Evolutionary conservation across 2,113 vertebrate species (phyloP).

Genomic region (Saguinus midas): DNA sequence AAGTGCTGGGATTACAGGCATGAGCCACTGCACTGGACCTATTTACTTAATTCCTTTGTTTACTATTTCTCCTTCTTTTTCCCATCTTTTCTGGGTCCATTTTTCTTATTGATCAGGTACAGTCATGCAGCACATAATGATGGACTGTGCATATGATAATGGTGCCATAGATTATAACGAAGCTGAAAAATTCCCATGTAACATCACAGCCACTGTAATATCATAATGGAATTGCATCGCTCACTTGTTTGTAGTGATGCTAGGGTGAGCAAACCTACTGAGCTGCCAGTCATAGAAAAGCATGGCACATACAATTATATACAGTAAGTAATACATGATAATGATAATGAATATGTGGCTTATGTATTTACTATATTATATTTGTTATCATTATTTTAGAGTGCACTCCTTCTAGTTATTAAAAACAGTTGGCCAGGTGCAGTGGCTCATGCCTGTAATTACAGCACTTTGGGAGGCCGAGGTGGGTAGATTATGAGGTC

Average conservation of each 20-base stretch:
- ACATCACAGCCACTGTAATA: background rate
- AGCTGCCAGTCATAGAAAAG: background rate
- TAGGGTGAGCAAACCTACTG: background rate
- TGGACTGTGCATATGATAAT: background rate
- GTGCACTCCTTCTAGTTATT: background rate
- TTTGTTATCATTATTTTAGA: background rate
- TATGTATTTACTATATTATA: background rate
- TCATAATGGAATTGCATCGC: background rate
- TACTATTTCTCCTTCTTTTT: background rate
- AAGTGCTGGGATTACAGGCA: no score
- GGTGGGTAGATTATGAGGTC: no score
- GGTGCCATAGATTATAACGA: background rate
- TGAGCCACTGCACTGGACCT: no score
- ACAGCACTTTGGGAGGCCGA: no score
- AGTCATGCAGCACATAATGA: background rate
- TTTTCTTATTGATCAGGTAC: background rate
- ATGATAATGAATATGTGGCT: background rate
- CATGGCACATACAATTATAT: background rate
- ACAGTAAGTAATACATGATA: background rate
- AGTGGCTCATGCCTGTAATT: no score
- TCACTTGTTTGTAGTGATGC: background rate
- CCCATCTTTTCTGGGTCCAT: background rate
- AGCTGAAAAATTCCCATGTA: background rate
- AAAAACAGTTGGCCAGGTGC: no score
- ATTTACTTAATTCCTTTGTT: background rate